Evolutionary conservation across 2,113 vertebrate genomes (phyloP).

Genomic region (Corythaeola cristata): DNA sequence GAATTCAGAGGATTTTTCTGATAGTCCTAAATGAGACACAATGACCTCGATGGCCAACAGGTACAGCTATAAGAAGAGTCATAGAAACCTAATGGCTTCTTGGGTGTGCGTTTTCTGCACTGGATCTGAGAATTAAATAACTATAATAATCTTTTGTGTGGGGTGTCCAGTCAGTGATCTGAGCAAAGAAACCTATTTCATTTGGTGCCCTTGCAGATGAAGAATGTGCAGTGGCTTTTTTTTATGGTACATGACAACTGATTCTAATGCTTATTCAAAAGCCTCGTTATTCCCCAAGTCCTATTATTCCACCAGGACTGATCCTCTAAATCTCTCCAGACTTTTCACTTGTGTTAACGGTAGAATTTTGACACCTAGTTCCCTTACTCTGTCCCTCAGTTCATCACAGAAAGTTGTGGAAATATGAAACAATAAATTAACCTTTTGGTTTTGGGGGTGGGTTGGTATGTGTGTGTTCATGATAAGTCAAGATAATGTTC

Average conservation of each 20-base stretch:
- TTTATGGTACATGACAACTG: background rate
- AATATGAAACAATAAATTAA: background rate
- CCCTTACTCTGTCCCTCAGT: background rate
- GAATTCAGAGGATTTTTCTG: background rate
- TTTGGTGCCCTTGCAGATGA: background rate
- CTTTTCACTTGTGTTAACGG: background rate
- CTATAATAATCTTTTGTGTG: background rate
- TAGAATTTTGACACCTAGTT: background rate
- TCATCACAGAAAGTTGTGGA: background rate
- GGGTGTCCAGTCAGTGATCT: background rate
- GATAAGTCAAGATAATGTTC: background rate
- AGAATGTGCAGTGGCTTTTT: background rate
- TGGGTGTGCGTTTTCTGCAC: background rate
- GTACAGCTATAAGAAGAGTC: background rate
- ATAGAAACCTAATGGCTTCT: background rate
- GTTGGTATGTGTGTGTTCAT: background rate
- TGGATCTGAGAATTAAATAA: background rate
- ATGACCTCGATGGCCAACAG: background rate
- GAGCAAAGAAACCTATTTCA: background rate
- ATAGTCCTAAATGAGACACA: background rate
- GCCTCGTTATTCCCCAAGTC: background rate
- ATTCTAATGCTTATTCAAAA: background rate
- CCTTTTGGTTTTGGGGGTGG: background rate
- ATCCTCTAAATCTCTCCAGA: background rate
- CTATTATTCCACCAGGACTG: background rate